Evolutionary conservation across 2,888 invertebrate species (phyloP), one percentile per base, ranked within the genome.

Genomic region (Steromphala cineraria): DNA sequence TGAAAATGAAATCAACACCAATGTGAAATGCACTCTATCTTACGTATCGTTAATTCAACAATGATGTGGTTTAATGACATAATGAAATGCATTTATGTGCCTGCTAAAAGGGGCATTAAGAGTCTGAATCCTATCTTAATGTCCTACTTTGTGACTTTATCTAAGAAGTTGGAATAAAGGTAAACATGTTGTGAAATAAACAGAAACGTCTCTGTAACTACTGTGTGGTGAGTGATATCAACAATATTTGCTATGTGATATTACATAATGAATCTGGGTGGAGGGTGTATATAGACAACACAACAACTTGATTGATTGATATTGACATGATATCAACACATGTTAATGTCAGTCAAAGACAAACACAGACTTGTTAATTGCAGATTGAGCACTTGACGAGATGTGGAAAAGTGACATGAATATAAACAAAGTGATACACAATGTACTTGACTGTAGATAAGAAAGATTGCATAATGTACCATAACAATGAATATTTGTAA

Each of bases 41-140:
- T 46, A 5, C 46, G 10, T 13, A 46, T 46, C 46, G 46, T 46
- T 46, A 46, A 10, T 46, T 46, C 62, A 28, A 62, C 28, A 62
- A 62, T 28, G n/a, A 28, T 24, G 62, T 28, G 28, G 24, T 62
- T 62, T 62, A 62, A 62, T 62, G 62, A 62, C 62, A 62, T 28
- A 62, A 62, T 62, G 62, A 62, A 62, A 62, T 62, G 62, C 21
- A 62, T 62, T 62, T 62, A 62, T 62, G 62, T 24, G 62, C 62
- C 24, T 24, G 62, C 28, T 28, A 28, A 24, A 28, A 62, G 62
- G 15, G 24, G 28, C 28, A 62, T 62, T 24, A 28, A 62, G 28
- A 24, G 28, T 62, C 62, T 62, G 62, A 24, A 46, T 62, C 8
- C 24, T 7, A n/a, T 62, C 62, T 24, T 62, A 62, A 62, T 28